A percentile compares a stretch with the other conserved stretches of the same genome.
These are phyloP conservation scores for Aurelia aurita DNA, from an alignment of 30 jellyfish, hydroid and myxozoan species.

Conservation along the genomic window DNA sequence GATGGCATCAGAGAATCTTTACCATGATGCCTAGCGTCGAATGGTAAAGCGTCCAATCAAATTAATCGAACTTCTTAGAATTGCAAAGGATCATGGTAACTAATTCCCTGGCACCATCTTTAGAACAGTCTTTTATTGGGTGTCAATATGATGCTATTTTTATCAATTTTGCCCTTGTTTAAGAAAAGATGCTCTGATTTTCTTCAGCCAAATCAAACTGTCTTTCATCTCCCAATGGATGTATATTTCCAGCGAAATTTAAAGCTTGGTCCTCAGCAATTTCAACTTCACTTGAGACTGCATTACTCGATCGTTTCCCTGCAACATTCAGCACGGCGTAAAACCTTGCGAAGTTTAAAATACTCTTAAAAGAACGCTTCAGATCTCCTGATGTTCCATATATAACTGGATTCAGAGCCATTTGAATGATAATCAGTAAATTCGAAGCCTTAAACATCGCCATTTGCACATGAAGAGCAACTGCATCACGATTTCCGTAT, in stretches of 20 bases:
- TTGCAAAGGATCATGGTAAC: no score
- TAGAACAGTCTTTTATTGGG: no score
- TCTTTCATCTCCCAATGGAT: no score
- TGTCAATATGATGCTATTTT: no score
- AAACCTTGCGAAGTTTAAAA: neutral
- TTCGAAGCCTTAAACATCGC: constrained; percentile 33
- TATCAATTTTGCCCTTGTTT: no score
- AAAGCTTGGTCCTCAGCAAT: neutral
- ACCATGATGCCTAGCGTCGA: no score
- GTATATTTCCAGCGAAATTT: neutral
- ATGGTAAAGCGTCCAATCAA: no score
- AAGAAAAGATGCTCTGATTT: no score
- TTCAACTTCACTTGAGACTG: neutral
- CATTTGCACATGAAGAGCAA: neutral
- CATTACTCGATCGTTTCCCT: neutral
- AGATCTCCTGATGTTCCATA: constrained; percentile 66
- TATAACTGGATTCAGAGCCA: constrained; percentile 62
- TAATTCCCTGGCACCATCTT: no score
- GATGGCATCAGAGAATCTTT: no score
- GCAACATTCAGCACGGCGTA: neutral
- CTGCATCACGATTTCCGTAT: constrained; percentile 18
- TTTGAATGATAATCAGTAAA: constrained; percentile 26
- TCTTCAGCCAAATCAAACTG: no score
- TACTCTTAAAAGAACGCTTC: constrained; percentile 13
- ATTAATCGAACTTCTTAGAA: no score